Evolutionary conservation across 2,113 vertebrate genomes (phyloP), one percentile per base, ranked within the genome.

Genomic region (Circaetus cinerascens): DNA sequence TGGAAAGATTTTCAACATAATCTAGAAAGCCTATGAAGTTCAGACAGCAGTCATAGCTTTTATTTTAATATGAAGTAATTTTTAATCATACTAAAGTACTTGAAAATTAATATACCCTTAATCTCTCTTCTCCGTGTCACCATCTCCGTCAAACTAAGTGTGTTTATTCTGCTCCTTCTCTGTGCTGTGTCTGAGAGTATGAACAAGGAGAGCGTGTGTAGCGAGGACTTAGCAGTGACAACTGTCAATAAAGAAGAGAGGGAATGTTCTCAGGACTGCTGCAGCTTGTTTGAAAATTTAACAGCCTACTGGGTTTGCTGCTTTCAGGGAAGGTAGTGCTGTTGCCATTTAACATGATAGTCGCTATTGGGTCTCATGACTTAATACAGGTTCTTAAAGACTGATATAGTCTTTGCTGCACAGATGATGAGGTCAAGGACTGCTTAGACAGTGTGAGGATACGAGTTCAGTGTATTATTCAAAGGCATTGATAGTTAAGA

Each of bases 41-140:
- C 88, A 94, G 72, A 48, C 36, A 53, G 64, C 23, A 88, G 57
- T 45, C n/a, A 55, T 4, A 91, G 68, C 36, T 94, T 64, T 93
- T 88, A 59, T 63, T 97, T 92, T 67, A 77, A 84, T 50, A 66
- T 34, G 63, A 90, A 80, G 63, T 80, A 72, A 77, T 90, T 95
- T 95, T 79, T 81, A 95, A 96, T 92, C 69, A 88, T 45, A 32
- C 21, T 56, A 15, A 73, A 88, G 55, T 66, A 86, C 91, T 91
- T 91, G 77, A 93, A 95, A 93, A 95, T 92, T 80, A 95, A 81
- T 43, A 51, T 38, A 72, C 27, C 15, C 91, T 97, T 88, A 68
- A 94, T 73, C 25, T 56, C 63, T 66, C 79, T 71, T 88, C 73
- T 80, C 56, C 10, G 2, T 72, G 48, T 62, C 86, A 87, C 38